phyloP scores from a whole-genome alignment of 2,888 invertebrate species.

The Megaustenia siamemsis region DNA sequence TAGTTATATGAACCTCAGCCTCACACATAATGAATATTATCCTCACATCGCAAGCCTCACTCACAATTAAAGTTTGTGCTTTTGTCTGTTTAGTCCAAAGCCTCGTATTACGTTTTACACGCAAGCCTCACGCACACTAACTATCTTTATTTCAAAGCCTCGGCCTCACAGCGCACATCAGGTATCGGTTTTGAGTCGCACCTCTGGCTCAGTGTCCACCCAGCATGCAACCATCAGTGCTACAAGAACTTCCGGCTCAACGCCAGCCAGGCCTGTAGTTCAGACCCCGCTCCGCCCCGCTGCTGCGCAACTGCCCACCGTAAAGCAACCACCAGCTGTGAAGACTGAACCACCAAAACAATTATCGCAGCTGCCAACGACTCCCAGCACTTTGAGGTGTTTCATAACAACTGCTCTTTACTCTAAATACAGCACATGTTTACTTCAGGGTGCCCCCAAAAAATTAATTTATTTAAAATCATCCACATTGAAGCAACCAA shows the following conservation, averaged over 20 bases:
- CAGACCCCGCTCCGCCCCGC: background rate
- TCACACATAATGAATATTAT: background rate
- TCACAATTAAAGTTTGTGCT: too few relatives aligned
- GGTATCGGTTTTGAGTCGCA: background rate
- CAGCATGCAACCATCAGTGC: background rate
- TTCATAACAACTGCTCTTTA: background rate
- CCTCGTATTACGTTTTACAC: background rate
- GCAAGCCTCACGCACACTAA: background rate
- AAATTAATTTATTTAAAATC: too few relatives aligned
- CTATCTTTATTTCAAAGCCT: slow-evolving; percentile 3
- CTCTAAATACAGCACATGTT: too few relatives aligned
- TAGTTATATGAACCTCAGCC: background rate
- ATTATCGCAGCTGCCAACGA: background rate
- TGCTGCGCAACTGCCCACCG: background rate
- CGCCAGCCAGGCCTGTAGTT: too few relatives aligned
- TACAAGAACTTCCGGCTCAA: background rate
- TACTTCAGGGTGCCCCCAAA: too few relatives aligned
- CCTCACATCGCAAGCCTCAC: too few relatives aligned
- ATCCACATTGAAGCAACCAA: too few relatives aligned
- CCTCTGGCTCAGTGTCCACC: background rate
- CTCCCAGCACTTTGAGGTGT: slow-evolving; percentile 16
- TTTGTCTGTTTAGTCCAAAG: too few relatives aligned
- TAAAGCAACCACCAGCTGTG: background rate
- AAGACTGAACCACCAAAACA: background rate
- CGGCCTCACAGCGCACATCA: background rate